Evolutionary conservation across 2,888 invertebrate species (phyloP).

Genomic region (Prosapia bicincta): DNA sequence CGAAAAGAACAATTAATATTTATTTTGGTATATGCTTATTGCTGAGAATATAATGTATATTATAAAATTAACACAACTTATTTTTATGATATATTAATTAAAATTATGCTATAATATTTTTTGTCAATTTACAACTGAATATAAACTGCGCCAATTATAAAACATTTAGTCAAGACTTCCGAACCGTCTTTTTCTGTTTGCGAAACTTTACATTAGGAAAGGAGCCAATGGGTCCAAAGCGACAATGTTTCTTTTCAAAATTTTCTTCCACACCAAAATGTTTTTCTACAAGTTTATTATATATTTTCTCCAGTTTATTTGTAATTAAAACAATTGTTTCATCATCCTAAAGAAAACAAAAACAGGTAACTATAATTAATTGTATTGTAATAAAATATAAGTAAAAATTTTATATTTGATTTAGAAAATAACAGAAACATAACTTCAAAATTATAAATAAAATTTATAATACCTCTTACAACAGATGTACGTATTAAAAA

Average conservation of each 20-base stretch:
- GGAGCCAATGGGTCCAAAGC: neutral
- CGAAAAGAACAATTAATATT: too few species aligned
- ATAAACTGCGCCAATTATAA: neutral
- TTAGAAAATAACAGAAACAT: too few species aligned
- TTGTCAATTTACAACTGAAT: neutral
- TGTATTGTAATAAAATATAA: neutral
- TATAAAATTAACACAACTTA: neutral
- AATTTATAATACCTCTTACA: too few species aligned
- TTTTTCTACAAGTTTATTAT: slow-evolving; percentile 6
- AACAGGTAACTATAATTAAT: too few species aligned
- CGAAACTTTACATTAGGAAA: neutral
- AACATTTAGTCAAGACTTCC: neutral
- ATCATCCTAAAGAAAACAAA: neutral
- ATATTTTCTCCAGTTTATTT: neutral
- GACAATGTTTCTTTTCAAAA: neutral
- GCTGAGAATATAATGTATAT: neutral
- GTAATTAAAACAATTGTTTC: neutral
- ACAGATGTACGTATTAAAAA: too few species aligned
- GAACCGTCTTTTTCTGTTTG: slow-evolving; percentile 10
- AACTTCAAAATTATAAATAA: too few species aligned
- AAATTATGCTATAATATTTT: neutral
- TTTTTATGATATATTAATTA: neutral
- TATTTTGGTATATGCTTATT: neutral
- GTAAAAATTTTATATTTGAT: too few species aligned
- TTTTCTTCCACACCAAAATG: slow-evolving; percentile 12